Percentiles rank a stretch among this genome's conserved stretches.
Evolutionary conservation across 1,140 invertebrate species (phyloP).

Genomic region (Wiebesia pumilae): DNA sequence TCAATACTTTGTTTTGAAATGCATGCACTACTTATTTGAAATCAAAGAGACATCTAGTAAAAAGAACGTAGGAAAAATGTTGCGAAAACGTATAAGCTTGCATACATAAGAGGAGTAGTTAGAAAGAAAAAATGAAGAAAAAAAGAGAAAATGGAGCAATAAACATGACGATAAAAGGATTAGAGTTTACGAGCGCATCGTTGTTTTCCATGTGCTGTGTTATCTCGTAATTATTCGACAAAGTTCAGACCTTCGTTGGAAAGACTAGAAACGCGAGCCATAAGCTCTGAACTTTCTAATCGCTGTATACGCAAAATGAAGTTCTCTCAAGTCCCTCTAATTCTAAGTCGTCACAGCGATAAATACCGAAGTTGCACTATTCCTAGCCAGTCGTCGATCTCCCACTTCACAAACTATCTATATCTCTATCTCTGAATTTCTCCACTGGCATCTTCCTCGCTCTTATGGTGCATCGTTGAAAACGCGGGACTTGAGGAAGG

Average conservation of each 20-base stretch:
- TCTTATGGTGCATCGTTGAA: not conserved
- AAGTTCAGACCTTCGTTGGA: constrained; percentile 19
- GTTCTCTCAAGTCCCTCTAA: constrained; percentile 49
- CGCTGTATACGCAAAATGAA: constrained; percentile 52
- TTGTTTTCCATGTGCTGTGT: constrained; percentile 10
- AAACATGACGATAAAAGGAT: constrained; percentile 44
- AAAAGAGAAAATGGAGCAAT: constrained; percentile 14
- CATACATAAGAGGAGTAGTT: not conserved
- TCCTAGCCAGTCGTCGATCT: constrained; percentile 1
- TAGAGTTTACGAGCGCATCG: constrained; percentile 40
- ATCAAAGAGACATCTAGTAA: no score
- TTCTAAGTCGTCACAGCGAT: constrained; percentile 46
- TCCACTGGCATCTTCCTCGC: not conserved
- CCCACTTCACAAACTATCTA: constrained; percentile 1
- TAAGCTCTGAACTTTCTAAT: constrained; percentile 53
- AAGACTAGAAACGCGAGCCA: constrained; percentile 22
- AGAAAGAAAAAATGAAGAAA: not conserved
- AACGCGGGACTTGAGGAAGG: not conserved
- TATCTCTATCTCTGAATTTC: not conserved
- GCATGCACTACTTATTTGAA: no score
- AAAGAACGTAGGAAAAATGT: no score
- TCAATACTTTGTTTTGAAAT: not conserved
- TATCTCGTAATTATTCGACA: constrained; percentile 51
- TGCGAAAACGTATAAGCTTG: not conserved
- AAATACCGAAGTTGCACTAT: constrained; percentile 50